Evolutionary conservation across 2,888 invertebrate species (phyloP), one percentile per base, ranked within the genome.

Genomic region (Drosophila fulvimacula): DNA sequence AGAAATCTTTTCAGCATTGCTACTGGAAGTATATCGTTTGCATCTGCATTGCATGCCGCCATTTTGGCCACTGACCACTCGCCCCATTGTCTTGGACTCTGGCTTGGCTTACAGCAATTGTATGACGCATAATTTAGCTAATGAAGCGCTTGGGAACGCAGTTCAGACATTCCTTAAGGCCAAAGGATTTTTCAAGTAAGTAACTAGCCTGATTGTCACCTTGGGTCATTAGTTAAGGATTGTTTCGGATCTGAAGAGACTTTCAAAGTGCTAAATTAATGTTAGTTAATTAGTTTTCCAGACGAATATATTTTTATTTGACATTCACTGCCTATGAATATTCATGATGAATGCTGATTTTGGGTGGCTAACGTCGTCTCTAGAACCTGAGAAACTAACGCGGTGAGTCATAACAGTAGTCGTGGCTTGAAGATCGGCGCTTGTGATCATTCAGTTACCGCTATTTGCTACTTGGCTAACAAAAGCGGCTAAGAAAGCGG

Each of bases 91-190:
- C 63, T 66, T 71, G 79, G 79, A 5, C 67, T 70, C 79, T 4
- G 79, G 1, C 65, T 73, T 76, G 1, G 76, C 79, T 79, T 75
- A 76, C 84, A 74, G 79, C 79, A 76, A 76, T 84, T 67, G 82
- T 66, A 79, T 87, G 84, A 87, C 70, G 87, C 82, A 83, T 87
- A 83, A 87, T 87, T 83, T 84, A 87, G 60, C 87, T 83, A 83
- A 83, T 83, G 82, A 83, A 84, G 82, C 87, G 58, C 57, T 72
- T 73, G 71, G 61, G 69, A 73, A 63, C 67, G 48, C 61, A 59
- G 46, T 52, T 52, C 41, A 57, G 58, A 34, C 76, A 60, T 65
- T 51, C 65, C 65, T 27, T 9, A 19, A 24, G 21, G 39, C 38
- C 51, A 44, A 64, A 56, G 49, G 53, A 62, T 68, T 57, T 46